These are phyloP conservation scores for Alsophila aescularia DNA, from an alignment of 2,888 invertebrate species.

Conservation along the genomic window DNA sequence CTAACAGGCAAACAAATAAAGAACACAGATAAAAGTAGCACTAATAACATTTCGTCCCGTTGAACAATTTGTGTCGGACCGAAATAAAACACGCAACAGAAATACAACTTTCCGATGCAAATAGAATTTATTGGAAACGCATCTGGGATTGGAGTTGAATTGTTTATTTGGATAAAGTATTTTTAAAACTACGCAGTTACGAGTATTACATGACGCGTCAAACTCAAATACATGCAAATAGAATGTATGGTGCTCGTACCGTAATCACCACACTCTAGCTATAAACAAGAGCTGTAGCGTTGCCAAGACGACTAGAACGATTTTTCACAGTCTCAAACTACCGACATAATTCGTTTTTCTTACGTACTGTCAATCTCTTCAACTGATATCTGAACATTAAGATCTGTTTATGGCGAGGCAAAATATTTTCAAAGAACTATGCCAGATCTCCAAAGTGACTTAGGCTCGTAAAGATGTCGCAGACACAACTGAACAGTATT, in stretches of 20 bases:
- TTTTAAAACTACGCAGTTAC: constrained; percentile 21
- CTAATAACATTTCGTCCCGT: constrained; percentile 26
- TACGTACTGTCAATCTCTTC: no score
- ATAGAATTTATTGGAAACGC: constrained; percentile 39
- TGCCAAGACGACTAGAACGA: constrained; percentile 41
- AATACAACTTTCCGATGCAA: constrained; percentile 40
- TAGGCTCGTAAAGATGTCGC: no score
- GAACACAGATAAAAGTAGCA: constrained; percentile 20
- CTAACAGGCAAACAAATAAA: constrained; percentile 18
- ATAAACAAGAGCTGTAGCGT: constrained; percentile 38
- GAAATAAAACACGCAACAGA: constrained; percentile 36
- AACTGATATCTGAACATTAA: no score
- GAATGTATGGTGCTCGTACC: constrained; percentile 17
- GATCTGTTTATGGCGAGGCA: no score
- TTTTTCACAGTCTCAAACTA: no score
- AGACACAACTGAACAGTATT: no score
- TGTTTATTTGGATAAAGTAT: constrained; percentile 33
- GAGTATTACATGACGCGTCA: constrained; percentile 20
- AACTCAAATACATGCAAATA: constrained; percentile 12
- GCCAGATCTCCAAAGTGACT: no score
- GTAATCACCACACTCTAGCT: constrained; percentile 25
- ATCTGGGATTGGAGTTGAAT: constrained; percentile 33
- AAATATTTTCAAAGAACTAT: no score
- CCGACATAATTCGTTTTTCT: no score
- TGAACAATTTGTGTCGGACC: constrained; percentile 34